Conservation (phyloP, 2,888 invertebrate genomes). For the Habrosyne pyritoides region DNA sequence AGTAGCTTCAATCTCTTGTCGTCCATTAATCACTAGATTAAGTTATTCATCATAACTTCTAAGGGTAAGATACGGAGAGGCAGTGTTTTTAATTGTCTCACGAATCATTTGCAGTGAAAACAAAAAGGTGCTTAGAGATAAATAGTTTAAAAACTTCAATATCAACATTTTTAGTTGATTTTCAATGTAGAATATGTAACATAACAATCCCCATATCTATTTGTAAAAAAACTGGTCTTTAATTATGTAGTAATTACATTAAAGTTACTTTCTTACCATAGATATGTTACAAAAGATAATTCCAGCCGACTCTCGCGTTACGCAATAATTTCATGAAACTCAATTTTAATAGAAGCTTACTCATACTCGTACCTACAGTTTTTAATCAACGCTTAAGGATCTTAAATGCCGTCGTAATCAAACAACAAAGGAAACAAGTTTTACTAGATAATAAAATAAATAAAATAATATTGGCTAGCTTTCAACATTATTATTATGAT, state of each 20-base stretch:
- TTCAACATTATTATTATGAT: not conserved
- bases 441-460: not conserved
- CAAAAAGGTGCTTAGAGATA: too few species aligned
- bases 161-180: too few species aligned
- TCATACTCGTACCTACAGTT: not conserved
- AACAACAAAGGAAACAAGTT: not conserved
- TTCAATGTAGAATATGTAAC: too few species aligned
- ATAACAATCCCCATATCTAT: too few species aligned
- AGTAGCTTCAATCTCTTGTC: too few species aligned
- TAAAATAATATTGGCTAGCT: not conserved
- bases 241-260: not conserved
- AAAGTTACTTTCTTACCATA: not conserved
- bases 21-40: too few species aligned
- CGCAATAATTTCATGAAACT: not conserved
- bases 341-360: not conserved
- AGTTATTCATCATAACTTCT: too few species aligned
- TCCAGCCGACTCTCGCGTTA: not conserved
- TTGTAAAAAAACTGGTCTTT: too few species aligned
- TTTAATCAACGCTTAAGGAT: not conserved
- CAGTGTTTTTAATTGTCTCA: too few species aligned
- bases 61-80: too few species aligned
- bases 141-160: too few species aligned
- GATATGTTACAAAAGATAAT: not conserved
- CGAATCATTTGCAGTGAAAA: too few species aligned
- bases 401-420: not conserved